Base-by-base conservation (phyloP, 2,888 invertebrate species). In the Yponomeuta cagnagella region DNA sequence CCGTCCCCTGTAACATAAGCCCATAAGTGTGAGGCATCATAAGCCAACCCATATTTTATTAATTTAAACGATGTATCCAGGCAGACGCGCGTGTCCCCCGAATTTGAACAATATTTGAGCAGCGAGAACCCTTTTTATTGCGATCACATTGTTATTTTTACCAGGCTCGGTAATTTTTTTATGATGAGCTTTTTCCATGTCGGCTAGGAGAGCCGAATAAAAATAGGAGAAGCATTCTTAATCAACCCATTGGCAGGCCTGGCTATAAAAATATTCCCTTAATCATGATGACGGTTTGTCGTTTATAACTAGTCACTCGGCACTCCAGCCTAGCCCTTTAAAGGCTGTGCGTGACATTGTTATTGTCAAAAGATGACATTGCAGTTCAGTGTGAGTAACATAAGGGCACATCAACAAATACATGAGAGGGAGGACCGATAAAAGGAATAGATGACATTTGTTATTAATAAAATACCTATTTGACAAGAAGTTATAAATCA, bases 11-110 rank as follows among this genome's bases (percentile, higher is more conserved):
- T 15, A 58, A 58, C 12, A 58, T 58, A 15, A 15, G 12, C 15
- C 52, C 15, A 12, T 15, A 58, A 15, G 52, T 58, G 52, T 58
- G 52, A 58, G 52, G 43, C 12, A 75, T 80, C 12, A 75, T 80
- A 79, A 82, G 78, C 82, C 78, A 78, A 80, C 79, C 79, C 84
- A 88, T 89, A 86, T 85, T 88, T 88, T 85, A 88, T 88, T 86
- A 80, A 88, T 68, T 85, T 83, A 84, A 83, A 78, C 80, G 80
- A 77, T 80, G 80, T 77, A 79, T 80, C 83, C 31, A 48, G 12
- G 15, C 68, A 52, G 9, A 68, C 68, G 52, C 48, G 33, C 81
- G 82, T 82, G 79, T 79, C 76, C 77, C 77, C 75, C 77, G 75
- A 77, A 79, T 79, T 82, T 77, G 79, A 74, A 71, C 74, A 77